Conservation (phyloP, 2,797 vertebrate species). For the Limosa lapponica region DNA sequence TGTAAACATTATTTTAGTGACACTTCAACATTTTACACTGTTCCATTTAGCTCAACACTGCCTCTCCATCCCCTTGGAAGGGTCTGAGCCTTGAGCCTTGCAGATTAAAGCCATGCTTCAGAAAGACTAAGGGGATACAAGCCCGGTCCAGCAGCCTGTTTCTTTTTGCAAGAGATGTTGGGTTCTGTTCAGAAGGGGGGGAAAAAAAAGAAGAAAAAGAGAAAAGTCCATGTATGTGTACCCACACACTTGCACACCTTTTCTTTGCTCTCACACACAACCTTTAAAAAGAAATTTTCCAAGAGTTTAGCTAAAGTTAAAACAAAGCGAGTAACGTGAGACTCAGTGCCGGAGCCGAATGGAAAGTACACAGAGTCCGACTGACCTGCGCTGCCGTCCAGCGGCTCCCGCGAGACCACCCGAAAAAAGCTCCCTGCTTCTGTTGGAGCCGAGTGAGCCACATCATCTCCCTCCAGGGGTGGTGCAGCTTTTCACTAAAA, state of each 20-base stretch:
- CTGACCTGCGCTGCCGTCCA: not conserved
- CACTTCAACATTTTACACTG: not conserved
- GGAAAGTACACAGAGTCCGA: slow-evolving; percentile 41
- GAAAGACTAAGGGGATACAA: rapidly evolving
- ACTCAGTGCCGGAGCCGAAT: not conserved
- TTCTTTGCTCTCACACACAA: not conserved
- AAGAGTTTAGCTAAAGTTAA: slow-evolving; percentile 45
- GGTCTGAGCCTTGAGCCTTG: not conserved
- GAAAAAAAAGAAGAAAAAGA: rapidly evolving
- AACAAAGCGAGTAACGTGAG: slow-evolving; percentile 46
- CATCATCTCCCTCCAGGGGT: not conserved
- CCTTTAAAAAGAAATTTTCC: slow-evolving; percentile 32
- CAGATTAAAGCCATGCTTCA: not conserved
- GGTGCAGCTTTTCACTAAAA: not conserved
- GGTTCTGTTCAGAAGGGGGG: no score
- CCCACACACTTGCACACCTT: not conserved
- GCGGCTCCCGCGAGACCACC: not conserved
- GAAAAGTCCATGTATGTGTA: rapidly evolving
- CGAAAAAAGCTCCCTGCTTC: not conserved
- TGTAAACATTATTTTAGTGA: not conserved
- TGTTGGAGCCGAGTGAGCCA: not conserved
- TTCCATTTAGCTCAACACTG: not conserved
- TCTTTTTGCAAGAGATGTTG: not conserved
- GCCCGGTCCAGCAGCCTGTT: rapidly evolving
- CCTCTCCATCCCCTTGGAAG: not conserved